A percentile compares a stretch with the other conserved stretches of the same genome.
phyloP scores from a whole-genome alignment of 2,113 vertebrate genomes.

The Callorhinus ursinus region DNA sequence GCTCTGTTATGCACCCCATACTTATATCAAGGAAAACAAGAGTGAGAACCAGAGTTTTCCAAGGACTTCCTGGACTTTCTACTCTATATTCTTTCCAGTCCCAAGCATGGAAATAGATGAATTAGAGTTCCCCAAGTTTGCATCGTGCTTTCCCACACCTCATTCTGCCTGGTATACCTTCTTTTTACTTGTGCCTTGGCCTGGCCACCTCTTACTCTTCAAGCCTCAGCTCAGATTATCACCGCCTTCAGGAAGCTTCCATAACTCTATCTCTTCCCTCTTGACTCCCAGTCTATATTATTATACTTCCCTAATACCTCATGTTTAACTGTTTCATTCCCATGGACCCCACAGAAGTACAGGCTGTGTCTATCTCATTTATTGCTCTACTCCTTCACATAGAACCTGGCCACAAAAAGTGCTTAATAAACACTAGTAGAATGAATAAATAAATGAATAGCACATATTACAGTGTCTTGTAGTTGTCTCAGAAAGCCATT shows the following conservation, averaged over 20 bases:
- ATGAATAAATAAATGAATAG: not conserved
- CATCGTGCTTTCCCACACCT: not conserved
- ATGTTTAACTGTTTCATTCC: not conserved
- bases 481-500: not conserved
- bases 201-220: not conserved
- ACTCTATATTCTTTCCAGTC: not conserved
- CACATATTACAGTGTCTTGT: not conserved
- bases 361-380: not conserved
- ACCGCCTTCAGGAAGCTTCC: not conserved
- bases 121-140: not conserved
- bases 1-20: not conserved
- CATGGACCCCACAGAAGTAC: not conserved
- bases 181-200: not conserved
- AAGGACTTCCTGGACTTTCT: not conserved
- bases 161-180: not conserved
- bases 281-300: not conserved
- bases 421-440: not conserved
- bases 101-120: not conserved
- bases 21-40: not conserved
- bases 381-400: not conserved
- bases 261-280: not conserved
- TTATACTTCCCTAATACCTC: not conserved
- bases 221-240: not conserved
- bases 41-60: not conserved
- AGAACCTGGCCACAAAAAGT: not conserved